phyloP scores from a whole-genome alignment of 1,140 invertebrate species.

The Galleria mellonella region DNA sequence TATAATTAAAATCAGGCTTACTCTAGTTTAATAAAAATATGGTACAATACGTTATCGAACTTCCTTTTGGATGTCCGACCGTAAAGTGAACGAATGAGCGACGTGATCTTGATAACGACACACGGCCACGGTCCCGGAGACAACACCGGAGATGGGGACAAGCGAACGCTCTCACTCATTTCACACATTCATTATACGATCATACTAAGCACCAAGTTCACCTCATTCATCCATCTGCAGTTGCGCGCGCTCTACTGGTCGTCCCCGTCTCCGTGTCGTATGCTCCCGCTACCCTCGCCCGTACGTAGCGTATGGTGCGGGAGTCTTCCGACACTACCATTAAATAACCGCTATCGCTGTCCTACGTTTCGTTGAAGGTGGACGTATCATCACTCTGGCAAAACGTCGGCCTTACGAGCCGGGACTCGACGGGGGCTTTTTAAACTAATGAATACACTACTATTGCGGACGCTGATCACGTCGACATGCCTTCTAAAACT shows the following conservation, averaged over 20 bases:
- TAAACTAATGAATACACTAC: conserved; percentile 63
- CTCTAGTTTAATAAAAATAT: conserved; percentile 60
- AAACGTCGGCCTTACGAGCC: conserved; percentile 37
- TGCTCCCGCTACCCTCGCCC: conserved; percentile 29
- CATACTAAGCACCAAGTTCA: conserved; percentile 18
- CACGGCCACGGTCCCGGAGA: conserved; percentile 56
- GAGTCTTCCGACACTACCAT: conserved; percentile 43
- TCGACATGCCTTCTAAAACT: conserved; percentile 52
- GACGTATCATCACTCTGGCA: conserved; percentile 21
- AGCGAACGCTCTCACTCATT: conserved; percentile 54
- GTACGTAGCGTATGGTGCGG: conserved; percentile 39
- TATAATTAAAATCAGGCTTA: conserved; percentile 64
- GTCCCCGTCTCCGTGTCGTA: conserved; percentile 66
- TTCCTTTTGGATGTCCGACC: conserved; percentile 37
- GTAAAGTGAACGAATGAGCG: conserved; percentile 67
- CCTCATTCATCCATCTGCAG: conserved; percentile 50
- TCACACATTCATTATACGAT: conserved; percentile 32
- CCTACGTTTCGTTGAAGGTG: conserved; percentile 39
- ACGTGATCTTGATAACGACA: conserved; percentile 65
- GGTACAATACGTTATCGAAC: conserved; percentile 63
- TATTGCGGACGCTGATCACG: conserved; percentile 63
- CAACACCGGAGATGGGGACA: conserved; percentile 68
- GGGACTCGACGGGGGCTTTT: conserved; percentile 62
- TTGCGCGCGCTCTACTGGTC: conserved; percentile 59
- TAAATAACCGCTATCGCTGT: conserved; percentile 60